Conservation (phyloP, 1,140 invertebrate genomes). For the Coenobita brevimanus region DNA sequence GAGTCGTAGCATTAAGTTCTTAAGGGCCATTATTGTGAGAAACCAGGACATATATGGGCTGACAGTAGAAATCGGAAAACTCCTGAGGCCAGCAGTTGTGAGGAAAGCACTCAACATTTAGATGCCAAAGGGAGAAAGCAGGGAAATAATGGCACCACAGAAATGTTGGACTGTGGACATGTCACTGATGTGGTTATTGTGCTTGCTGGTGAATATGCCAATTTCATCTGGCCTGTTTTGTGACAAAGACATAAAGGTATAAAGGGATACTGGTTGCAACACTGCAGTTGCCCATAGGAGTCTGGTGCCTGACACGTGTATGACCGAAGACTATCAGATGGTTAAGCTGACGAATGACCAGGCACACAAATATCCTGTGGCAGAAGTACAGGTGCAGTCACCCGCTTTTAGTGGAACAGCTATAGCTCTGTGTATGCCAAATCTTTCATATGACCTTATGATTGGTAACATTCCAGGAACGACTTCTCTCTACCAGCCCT, state of each 20-base stretch:
- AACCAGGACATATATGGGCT: too few species aligned
- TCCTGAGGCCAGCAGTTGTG: too few species aligned
- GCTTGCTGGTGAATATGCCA: neutral
- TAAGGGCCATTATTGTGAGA: too few species aligned
- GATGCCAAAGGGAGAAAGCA: too few species aligned
- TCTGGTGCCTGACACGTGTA: neutral
- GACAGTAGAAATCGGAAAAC: too few species aligned
- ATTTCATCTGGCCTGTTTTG: neutral
- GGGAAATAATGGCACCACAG: too few species aligned
- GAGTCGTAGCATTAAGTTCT: too few species aligned
- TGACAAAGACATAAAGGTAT: neutral
- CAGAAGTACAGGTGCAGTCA: neutral
- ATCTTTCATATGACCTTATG: too few species aligned
- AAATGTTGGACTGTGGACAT: neutral
- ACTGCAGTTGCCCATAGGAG: neutral
- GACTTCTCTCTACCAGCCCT: neutral
- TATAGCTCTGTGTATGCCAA: too few species aligned
- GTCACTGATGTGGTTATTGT: neutral
- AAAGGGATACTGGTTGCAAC: neutral
- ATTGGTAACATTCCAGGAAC: conserved; percentile 7
- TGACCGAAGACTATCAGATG: neutral
- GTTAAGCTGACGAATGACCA: neutral
- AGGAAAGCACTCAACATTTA: too few species aligned
- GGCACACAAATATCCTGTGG: neutral
- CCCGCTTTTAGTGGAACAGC: neutral